A percentile compares a stretch with the other conserved stretches of the same genome.
Conservation (phyloP, 2,797 vertebrate genomes). For the Catharus ustulatus region DNA sequence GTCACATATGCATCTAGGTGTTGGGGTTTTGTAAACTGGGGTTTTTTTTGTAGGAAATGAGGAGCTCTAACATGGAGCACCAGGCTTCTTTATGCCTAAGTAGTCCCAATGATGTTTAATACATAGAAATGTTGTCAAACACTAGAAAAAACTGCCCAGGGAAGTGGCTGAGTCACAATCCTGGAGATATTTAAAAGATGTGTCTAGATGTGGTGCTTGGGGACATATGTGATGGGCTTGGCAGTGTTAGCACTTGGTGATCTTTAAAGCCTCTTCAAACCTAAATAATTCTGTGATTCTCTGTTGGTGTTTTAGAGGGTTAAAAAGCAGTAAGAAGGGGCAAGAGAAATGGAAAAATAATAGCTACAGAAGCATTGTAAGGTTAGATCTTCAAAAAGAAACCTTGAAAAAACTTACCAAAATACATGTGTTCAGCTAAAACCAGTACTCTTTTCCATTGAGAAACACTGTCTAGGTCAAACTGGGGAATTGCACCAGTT, state of each 20-base stretch:
- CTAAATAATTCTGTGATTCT: neutral
- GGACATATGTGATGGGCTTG: neutral
- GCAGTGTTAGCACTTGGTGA: neutral
- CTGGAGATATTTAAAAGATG: neutral
- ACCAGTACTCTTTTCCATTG: neutral
- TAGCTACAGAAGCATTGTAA: neutral
- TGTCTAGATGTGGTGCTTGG: neutral
- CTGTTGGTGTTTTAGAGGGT: neutral
- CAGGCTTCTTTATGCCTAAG: neutral
- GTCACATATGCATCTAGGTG: neutral
- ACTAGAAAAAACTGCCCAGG: neutral
- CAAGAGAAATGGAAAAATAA: neutral
- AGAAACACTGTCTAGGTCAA: neutral
- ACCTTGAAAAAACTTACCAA: neutral
- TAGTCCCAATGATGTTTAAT: neutral
- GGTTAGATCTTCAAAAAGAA: neutral
- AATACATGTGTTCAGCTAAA: neutral
- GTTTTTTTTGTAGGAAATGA: neutral
- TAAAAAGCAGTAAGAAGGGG: neutral
- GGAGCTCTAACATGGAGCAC: neutral
- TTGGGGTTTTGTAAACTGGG: rapidly evolving
- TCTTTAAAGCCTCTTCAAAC: neutral
- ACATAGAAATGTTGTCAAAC: neutral
- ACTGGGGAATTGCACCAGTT: neutral
- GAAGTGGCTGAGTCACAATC: neutral